Base-by-base conservation (phyloP, 2,888 invertebrate genomes). In the Papilio demoleus region DNA sequence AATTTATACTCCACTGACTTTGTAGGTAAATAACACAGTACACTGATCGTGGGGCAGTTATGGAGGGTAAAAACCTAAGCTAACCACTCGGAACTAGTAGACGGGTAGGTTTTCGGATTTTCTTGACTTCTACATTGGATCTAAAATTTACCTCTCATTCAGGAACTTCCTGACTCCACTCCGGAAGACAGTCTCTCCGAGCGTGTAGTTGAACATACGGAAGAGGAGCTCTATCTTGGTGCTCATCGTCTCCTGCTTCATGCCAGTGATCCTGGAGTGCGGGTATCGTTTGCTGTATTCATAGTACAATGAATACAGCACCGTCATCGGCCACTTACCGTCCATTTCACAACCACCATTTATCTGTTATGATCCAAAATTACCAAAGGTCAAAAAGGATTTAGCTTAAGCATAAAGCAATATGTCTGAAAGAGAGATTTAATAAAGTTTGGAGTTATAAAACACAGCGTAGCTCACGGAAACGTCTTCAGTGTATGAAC, bases 171-270 rank as follows among this genome's bases (percentile, higher is more conserved):
- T 93, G 68, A 97, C 83, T 2, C 97, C 97, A 56, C 93, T 93
- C 79, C 94, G 95, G 83, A 99, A 97, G 0, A 96, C 95, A 0
- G 94, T 92, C 67, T 95, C 95, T 3, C 97, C 97, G 8, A 98
- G 90, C 0, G 97, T 97, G 76, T 96, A 96, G 81, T 97, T 96
- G 80, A 99, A 94, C 98, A 98, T 99, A 34, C 98, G 93, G 83
- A 99, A 96, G 11, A 98, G 92, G 40, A 97, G 85, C 80, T 96
- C 96, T 1, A 95, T 96, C 88, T 96, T 96, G 3, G 95, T 95
- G 38, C 95, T 95, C 0, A 94, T 94, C 0, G 96, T 96, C 82
- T 96, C 96, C 75, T 95, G 94, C 78, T 95, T 95, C 88, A 95
- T 95, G 42, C 95, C 96, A 0, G 95, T 96, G 72, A 95, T 96